Evolutionary conservation across 2,888 invertebrate genomes (phyloP), one percentile per base, ranked within the genome.

Genomic region (Andrena dorsata): DNA sequence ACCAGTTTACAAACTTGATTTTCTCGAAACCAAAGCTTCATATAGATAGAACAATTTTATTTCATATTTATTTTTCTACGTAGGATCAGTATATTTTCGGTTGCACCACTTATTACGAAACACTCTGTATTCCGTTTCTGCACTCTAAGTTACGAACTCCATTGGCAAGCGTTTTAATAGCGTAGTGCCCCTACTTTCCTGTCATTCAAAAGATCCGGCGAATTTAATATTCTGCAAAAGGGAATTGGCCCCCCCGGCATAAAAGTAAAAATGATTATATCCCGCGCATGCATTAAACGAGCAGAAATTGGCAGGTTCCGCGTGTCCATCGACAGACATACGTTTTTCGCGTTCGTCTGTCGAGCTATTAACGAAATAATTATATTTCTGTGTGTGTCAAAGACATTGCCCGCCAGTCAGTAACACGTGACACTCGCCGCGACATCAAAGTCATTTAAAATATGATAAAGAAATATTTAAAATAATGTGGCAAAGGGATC

Each of bases 311-410:
- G 20, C 32, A 53, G 26, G 65, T 71, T 61, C 35, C 30, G 64
- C 41, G n/a, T 6, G 56, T 69, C 35, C 68, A 78, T 73, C 47
- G 78, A 28, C 49, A 64, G 26, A 41, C 41, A 73, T 51, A 70
- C 53, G 70, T 70, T 70, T 79, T 74, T 79, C 30, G 64, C 20
- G 49, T 28, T 26, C 41, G 23, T 51, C 5, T 65, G 65, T 28
- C 56, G 47, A 66, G 75, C 68, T 80, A 66, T 80, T 82, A 75
- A 71, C 80, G 71, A 60, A 66, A 72, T 82, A 68, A 82, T 82
- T 72, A 80, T 71, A 80, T 75, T 82, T 80, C 66, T 75, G 49
- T 66, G 53, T 66, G 47, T 60, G 56, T 75, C 80, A 80, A 80
- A 80, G 80, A 80, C 80, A 82, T 66, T n/a, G 61, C 58, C 66